Percentiles rank a stretch among this genome's conserved stretches.
Conservation (phyloP, 2,113 vertebrate genomes). For the Neotragus pygmaeus region DNA sequence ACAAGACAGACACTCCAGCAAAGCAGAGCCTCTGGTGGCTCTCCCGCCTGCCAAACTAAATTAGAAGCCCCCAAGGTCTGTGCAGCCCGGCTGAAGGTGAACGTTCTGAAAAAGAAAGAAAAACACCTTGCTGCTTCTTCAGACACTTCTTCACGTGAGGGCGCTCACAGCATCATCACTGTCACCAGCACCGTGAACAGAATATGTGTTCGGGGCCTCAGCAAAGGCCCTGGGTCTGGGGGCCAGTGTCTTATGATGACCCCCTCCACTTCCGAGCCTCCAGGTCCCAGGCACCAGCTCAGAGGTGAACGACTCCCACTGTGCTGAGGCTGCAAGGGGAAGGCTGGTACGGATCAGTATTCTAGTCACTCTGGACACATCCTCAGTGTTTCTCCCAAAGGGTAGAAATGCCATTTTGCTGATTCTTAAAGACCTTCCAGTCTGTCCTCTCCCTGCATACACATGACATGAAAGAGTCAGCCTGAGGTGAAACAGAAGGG, state of each 20-base stretch:
- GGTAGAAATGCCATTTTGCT: background rate
- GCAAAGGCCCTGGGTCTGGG: background rate
- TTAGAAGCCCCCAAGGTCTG: background rate
- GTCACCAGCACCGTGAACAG: background rate
- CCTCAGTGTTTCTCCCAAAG: background rate
- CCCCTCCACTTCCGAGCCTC: background rate
- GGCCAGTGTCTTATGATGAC: too few species aligned
- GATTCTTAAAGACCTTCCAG: background rate
- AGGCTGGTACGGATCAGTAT: background rate
- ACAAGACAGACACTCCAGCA: background rate
- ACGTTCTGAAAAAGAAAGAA: background rate
- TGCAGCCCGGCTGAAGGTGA: background rate
- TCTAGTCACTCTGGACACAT: background rate
- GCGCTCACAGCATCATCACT: background rate
- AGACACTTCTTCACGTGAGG: background rate
- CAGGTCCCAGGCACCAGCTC: background rate
- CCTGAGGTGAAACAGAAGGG: background rate
- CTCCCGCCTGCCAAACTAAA: background rate
- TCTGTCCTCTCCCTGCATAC: background rate
- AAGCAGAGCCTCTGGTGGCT: background rate
- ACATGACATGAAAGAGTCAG: background rate
- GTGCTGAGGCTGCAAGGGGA: background rate
- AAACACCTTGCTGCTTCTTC: background rate
- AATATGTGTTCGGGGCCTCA: background rate
- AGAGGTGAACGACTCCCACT: accelerated